These are phyloP conservation scores for Mustelus asterias DNA, from an alignment of 2,113 vertebrate species.

Conservation along the genomic window DNA sequence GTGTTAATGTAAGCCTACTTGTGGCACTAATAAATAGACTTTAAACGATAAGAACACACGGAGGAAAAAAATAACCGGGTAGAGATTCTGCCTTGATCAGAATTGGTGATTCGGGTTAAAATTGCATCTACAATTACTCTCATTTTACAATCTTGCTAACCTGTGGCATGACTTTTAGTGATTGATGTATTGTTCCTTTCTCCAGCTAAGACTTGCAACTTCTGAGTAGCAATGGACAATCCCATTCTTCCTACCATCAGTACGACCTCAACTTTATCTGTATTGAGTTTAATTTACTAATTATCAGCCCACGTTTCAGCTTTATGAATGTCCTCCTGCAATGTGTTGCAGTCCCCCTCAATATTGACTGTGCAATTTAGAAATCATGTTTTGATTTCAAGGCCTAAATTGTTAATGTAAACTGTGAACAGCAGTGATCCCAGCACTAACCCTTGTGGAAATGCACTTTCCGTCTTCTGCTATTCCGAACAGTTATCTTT, in stretches of 20 bases:
- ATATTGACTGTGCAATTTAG: neutral
- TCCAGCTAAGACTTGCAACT: neutral
- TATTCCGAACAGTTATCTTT: neutral
- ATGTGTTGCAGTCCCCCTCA: too few relatives aligned
- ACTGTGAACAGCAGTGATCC: neutral
- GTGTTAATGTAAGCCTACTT: too few relatives aligned
- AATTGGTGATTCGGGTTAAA: neutral
- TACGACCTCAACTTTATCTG: neutral
- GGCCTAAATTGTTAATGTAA: neutral
- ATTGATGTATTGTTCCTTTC: neutral
- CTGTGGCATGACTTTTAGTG: neutral
- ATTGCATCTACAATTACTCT: neutral
- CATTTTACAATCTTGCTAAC: neutral
- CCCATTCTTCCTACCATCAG: neutral
- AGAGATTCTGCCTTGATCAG: neutral
- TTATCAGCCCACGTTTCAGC: neutral
- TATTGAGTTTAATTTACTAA: neutral
- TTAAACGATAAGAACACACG: neutral
- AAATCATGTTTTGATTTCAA: neutral
- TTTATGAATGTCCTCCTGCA: neutral
- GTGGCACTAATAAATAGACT: too few relatives aligned
- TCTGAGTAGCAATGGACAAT: neutral
- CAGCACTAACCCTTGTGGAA: neutral
- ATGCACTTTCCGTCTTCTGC: neutral
- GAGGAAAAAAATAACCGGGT: neutral